These are phyloP conservation scores for Agrochola lota DNA, from an alignment of 2,888 invertebrate genomes.

Conservation along the genomic window DNA sequence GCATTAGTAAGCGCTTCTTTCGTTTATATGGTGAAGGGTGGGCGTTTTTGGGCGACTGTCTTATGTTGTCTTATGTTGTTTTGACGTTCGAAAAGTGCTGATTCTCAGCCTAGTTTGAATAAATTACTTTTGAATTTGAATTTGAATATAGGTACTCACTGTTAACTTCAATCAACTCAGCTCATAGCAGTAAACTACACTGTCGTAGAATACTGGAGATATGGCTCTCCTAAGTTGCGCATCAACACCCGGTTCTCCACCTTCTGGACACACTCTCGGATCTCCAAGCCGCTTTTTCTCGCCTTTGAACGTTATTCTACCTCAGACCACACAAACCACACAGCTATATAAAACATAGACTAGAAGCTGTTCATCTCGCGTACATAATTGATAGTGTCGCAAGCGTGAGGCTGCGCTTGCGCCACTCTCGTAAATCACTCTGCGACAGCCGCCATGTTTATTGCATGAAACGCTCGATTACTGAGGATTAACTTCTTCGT, in stretches of 20 bases:
- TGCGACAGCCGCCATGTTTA: constrained; percentile 58
- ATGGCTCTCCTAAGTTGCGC: not conserved
- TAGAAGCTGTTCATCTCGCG: constrained; percentile 20
- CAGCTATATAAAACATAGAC: constrained; percentile 9
- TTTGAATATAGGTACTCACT: not conserved
- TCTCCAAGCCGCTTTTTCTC: not conserved
- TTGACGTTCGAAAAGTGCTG: too few species aligned
- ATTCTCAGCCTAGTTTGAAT: too few species aligned
- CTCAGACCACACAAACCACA: constrained; percentile 13
- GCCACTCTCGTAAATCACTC: constrained; percentile 65
- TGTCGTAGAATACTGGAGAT: not conserved
- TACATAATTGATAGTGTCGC: constrained; percentile 33
- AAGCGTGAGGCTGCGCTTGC: constrained; percentile 54
- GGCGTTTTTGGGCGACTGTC: too few species aligned
- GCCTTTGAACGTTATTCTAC: not conserved
- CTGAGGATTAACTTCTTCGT: constrained; percentile 49
- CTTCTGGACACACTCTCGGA: not conserved
- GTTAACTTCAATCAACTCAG: not conserved
- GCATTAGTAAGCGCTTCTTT: not conserved
- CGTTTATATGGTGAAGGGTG: not conserved
- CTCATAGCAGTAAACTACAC: too few species aligned
- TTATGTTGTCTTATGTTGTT: too few species aligned
- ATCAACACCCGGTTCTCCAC: not conserved
- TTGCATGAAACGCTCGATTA: constrained; percentile 52
- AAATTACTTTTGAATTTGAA: too few species aligned